A percentile compares a stretch with the other conserved stretches of the same genome.
These are phyloP conservation scores for human DNA, from an alignment of 2,113 vertebrate genomes.

Conservation along the genomic window GRCh38 chr7:54138501-54139000, in stretches of 20 bases:
- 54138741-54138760: neutral
- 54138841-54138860: neutral
- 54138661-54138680: neutral
- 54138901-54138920: neutral
- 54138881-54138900: neutral
- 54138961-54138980: neutral
- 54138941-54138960: neutral
- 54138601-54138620: no score
- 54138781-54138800: neutral
- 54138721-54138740: neutral
- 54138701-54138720: neutral
- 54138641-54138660: neutral
- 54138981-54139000: neutral
- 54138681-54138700: neutral
- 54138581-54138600: no score
- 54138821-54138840: neutral
- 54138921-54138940: neutral
- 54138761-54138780: neutral
- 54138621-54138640: no score
- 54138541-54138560: no score
- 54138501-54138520: no score
- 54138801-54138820: neutral
- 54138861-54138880: neutral
- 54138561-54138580: no score
- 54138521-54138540: no score